phyloP scores from a whole-genome alignment of 2,113 vertebrate genomes.

The Mobula hypostoma region DNA sequence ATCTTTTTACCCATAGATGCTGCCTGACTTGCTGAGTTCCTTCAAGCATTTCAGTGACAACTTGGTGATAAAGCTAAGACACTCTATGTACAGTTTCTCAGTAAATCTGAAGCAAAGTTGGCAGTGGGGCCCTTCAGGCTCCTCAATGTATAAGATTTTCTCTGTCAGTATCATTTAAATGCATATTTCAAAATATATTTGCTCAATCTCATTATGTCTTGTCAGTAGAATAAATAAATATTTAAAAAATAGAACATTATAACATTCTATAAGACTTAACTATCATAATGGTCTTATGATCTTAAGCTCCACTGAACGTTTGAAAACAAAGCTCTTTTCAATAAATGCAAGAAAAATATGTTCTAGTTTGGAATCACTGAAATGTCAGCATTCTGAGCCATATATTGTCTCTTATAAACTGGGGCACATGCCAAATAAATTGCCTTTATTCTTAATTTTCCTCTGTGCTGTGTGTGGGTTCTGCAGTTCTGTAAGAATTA shows the following conservation, averaged over 20 bases:
- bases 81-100: too few species aligned
- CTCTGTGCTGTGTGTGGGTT: neutral
- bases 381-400: neutral
- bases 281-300: too few species aligned
- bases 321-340: neutral
- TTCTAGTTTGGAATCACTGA: neutral
- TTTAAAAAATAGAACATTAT: neutral
- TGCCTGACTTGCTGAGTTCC: too few species aligned
- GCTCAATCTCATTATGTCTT: neutral
- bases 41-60: neutral
- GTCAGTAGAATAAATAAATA: neutral
- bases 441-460: neutral
- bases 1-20: too few species aligned
- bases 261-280: neutral
- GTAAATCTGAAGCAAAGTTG: too few species aligned
- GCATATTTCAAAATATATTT: neutral
- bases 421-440: neutral
- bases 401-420: neutral
- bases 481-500: conserved; percentile 17
- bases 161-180: neutral
- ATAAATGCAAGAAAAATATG: neutral
- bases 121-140: too few species aligned
- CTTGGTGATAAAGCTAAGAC: too few species aligned
- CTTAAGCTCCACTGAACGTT: neutral
- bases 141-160: too few species aligned